Conservation (phyloP, 2,797 vertebrate species). For the Urosaurus nigricauda region DNA sequence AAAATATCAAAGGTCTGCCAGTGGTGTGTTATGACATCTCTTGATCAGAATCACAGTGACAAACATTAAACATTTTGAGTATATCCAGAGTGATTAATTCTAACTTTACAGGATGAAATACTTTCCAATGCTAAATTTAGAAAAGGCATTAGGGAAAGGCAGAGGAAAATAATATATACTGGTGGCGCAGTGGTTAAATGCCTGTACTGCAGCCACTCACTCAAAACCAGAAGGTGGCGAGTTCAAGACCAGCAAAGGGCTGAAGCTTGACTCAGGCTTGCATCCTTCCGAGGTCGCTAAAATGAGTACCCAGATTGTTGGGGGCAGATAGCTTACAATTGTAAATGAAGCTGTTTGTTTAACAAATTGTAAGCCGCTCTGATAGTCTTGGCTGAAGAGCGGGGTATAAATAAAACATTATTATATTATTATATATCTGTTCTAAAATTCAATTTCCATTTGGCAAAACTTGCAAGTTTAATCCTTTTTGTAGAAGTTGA, state of each 20-base stretch:
- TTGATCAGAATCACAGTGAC: not conserved
- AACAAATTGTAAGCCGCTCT: too few species aligned
- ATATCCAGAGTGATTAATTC: constrained; percentile 3
- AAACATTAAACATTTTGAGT: not conserved
- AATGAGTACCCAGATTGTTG: too few species aligned
- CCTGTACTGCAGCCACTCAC: too few species aligned
- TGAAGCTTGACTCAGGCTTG: too few species aligned
- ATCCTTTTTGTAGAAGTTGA: constrained; percentile 19
- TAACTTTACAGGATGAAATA: constrained; percentile 2
- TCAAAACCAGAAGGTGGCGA: too few species aligned
- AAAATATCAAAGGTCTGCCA: not conserved
- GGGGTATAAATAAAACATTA: too few species aligned
- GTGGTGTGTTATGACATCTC: not conserved
- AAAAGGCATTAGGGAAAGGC: not conserved
- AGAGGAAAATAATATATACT: constrained; percentile 16
- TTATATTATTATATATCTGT: constrained; percentile 11
- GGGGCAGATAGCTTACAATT: too few species aligned
- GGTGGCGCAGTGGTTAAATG: too few species aligned
- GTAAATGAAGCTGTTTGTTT: too few species aligned
- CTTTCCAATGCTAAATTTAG: constrained; percentile 9
- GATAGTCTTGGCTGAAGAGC: too few species aligned
- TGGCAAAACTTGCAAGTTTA: constrained; percentile 27
- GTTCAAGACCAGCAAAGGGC: too few species aligned
- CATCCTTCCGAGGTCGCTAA: too few species aligned
- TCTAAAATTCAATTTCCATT: constrained; percentile 21